Base-by-base conservation (phyloP, 2,797 vertebrate species). In the Mormyrops attenuatus region DNA sequence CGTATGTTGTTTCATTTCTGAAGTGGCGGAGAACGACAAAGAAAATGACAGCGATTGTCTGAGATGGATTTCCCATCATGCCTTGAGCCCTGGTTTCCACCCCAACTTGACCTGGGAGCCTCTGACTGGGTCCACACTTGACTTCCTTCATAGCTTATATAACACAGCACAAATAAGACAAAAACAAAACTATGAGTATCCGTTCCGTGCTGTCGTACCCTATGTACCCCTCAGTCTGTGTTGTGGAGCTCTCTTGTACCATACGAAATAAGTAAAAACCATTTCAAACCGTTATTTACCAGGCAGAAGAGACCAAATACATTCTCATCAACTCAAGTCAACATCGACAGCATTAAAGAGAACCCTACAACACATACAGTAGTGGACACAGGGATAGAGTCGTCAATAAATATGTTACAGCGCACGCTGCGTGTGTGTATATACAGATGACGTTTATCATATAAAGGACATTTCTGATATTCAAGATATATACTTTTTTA, bases 141-240 rank as follows among this genome's bases (percentile, higher is more conserved):
- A 57, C 52, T 44, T 92, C 92, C 94, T 90, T 93, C 92, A 92
- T 95, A 96, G 94, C 95, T 96, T 96, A 96, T 95, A 93, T 94
- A 94, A 95, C 95, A 91, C 94, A 95, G 93, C 92, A 90, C 66
- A 73, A 73, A 73, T 73, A 73, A 34, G 88, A n/a, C 1, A 88
- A 93, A 91, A 93, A 93, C 93, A 92, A 91, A 92, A 92, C 86
- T 44, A 87, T 89, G 86, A 89, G 82, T 69, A 91, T 93, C 90
- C 87, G 87, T 89, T 93, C 92, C 92, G 91, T 89, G 88, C 89
- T 90, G 89, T 90, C 93, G 90, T 89, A n/a, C 44, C 17, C 88
- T 90, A 90, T 41, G 60, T 90, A 92, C 91, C 92, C 89, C 89
- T 90, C 63, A n/a, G 91, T 92, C 92, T 82, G 92, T 93, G 92